Evolutionary conservation across 2,888 invertebrate genomes (phyloP), one percentile per base, ranked within the genome.

Genomic region (Lomographa bimaculata): DNA sequence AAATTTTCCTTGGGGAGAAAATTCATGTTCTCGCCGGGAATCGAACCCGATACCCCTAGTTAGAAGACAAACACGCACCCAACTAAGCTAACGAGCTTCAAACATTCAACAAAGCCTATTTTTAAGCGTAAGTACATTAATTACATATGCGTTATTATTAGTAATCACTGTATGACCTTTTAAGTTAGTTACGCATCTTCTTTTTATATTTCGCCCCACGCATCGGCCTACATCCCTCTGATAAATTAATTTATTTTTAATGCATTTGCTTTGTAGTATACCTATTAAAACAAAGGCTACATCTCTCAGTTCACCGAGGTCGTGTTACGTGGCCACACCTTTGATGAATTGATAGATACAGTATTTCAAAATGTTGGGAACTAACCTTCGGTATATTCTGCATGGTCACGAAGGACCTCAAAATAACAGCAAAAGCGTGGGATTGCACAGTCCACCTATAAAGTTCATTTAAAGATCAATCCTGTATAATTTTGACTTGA

Each of bases 401-500:
- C 20, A 26, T 27, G 44, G 46, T 35, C 42, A 46, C 50, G 42
- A 50, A 33, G 28, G 32, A 27, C 42, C 34, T 27, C 43, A 32
- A 48, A 47, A 42, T 38, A 46, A 23, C 37, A 38, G 18, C 16
- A 30, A 9, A 10, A 16, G 40, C 40, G 33, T 40, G 45, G 36
- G 35, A 50, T 37, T 42, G 37, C 33, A 20, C 5, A 39, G 48
- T 48, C 46, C 46, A 46, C 34, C 24, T 39, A 24, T 34, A 50
- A 54, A 48, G 54, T 42, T 54, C 46, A 46, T 19, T 10, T 42
- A 42, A 50, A 50, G 34, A 37, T 39, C 50, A 46, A 36, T 21
- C 10, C 35, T 34, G 25, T 25, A 35, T 35, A 18, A 40, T 34
- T 28, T 34, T 9, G n/a, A 32, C 26, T 14, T 5, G 12, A 3